A percentile compares a stretch with the other conserved stretches of the same genome.
phyloP scores from a whole-genome alignment of 1,140 invertebrate species.

The Drosophila setifemur region DNA sequence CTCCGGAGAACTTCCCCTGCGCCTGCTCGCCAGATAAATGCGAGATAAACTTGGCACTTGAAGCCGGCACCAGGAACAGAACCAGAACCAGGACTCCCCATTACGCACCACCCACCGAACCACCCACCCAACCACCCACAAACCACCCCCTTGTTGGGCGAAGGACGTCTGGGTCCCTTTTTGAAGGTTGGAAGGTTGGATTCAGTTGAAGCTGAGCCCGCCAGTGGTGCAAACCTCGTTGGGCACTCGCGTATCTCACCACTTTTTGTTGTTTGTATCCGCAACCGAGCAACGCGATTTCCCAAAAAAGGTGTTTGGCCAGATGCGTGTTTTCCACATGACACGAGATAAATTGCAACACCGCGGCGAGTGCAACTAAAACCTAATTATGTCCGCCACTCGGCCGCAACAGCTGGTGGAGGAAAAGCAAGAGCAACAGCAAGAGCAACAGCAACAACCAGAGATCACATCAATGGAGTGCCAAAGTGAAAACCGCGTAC shows the following conservation, averaged over 20 bases:
- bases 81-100: no score
- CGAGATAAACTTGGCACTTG: slow-evolving; percentile 64
- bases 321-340: slow-evolving; percentile 29
- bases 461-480: slow-evolving; percentile 65
- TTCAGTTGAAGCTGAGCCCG: slow-evolving; percentile 61
- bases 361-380: slow-evolving; percentile 4
- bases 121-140: no score
- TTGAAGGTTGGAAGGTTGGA: slow-evolving; percentile 43
- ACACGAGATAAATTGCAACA: slow-evolving; percentile 49
- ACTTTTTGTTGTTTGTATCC: slow-evolving; percentile 9
- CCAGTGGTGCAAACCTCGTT: slow-evolving; percentile 42
- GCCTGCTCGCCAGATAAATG: slow-evolving; percentile 51
- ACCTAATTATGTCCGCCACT: slow-evolving; percentile 62
- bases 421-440: slow-evolving; percentile 22
- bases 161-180: slow-evolving; percentile 30
- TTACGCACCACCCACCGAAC: no score
- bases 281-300: not conserved
- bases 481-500: slow-evolving; percentile 71
- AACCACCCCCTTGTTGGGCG: slow-evolving; percentile 27
- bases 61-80: no score
- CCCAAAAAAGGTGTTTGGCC: not conserved
- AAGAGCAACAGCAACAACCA: no score
- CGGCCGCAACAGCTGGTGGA: slow-evolving; percentile 19
- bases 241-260: not conserved
- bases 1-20: slow-evolving; percentile 28